A percentile compares a stretch with the other conserved stretches of the same genome.
Evolutionary conservation across 2,113 vertebrate species (phyloP).

Genomic region (Propithecus coquereli): DNA sequence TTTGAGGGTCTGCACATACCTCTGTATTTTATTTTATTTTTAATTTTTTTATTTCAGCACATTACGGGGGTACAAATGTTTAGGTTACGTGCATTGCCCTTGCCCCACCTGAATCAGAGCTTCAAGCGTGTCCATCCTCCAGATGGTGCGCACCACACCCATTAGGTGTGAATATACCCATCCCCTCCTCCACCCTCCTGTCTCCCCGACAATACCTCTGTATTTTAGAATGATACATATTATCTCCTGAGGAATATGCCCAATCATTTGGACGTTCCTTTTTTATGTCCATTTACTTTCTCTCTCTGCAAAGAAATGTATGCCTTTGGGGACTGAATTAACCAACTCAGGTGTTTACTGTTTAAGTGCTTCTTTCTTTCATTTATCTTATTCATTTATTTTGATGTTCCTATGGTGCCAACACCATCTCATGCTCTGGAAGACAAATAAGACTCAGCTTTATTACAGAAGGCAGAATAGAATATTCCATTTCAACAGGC

Average conservation of each 20-base stretch:
- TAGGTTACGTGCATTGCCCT: no score
- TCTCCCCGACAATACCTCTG: not conserved
- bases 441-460: not conserved
- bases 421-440: not conserved
- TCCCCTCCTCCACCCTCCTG: no score
- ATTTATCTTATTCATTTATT: not conserved
- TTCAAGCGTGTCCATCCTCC: no score
- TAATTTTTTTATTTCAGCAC: no score
- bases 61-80: no score
- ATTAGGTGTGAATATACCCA: no score
- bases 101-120: no score
- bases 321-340: not conserved
- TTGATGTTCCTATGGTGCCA: not conserved
- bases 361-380: not conserved
- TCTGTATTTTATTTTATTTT: not conserved
- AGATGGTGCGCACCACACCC: no score
- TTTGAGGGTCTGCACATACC: not conserved
- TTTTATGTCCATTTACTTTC: not conserved
- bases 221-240: slow-evolving; percentile 17
- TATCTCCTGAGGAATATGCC: not conserved
- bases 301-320: not conserved
- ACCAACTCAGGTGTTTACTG: not conserved
- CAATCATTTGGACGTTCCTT: slow-evolving; percentile 6
- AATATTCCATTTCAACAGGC: not conserved
- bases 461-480: not conserved